Evolutionary conservation across 2,888 invertebrate genomes (phyloP), one percentile per base, ranked within the genome.

Genomic region (Mechanitis mazaeus): DNA sequence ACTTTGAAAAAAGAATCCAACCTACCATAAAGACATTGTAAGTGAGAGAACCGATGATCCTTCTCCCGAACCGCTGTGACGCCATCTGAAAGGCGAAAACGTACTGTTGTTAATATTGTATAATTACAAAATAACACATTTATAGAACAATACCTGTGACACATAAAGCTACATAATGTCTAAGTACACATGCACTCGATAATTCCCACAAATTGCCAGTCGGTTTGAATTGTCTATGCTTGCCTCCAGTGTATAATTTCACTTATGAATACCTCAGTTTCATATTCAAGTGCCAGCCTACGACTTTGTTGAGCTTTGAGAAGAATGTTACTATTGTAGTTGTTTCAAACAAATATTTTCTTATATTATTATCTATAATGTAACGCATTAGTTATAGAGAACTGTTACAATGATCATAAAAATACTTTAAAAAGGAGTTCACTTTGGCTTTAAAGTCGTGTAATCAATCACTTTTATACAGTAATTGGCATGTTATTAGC

Each of bases 21-120:
- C 79, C 72, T 72, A 89, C 89, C 82, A 89, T 72, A 64, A 87
- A 82, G 58, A 79, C 75, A 66, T 84, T 87, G 65, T 79, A 81
- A 45, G 83, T 78, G 68, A 84, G 75, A 65, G 79, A 75, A 56
- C 75, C 73, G 50, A 78, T 78, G 58, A 81, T 70, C 61, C 80
- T 76, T 64, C 75, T 79, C 45, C 76, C 78, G 61, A 76, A 71
- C 59, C 78, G 77, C 66, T 77, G 72, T 59, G 81, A 75, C 69
- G 83, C 76, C 86, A 87, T 87, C 89, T 89, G 87, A 56, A 60
- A 78, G 79, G 6, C 35, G 72, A 74, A 78, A 58, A 66, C 72
- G 31, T 50, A 31, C 9, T 31, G 47, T 54, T 50, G 9, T 31
- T 28, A 50, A 35, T 5, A 35, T 35, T 35, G 6, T 35, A 35